Evolutionary conservation across 2,888 invertebrate genomes (phyloP), one percentile per base, ranked within the genome.

Genomic region (Dendrolimus houi): DNA sequence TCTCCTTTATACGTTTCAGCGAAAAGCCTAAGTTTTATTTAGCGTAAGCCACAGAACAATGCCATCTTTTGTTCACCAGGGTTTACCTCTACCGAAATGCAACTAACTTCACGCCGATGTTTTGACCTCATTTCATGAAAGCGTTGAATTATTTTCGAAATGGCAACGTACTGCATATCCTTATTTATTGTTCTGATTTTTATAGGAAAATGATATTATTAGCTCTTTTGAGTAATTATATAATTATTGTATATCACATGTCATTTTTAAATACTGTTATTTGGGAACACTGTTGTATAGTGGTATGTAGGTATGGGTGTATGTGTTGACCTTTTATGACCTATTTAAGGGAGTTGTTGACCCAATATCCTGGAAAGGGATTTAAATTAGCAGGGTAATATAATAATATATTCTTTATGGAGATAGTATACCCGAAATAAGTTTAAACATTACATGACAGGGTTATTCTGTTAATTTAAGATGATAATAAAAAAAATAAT

Each of bases 141-240:
- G 77, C 75, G 72, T 78, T 81, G 81, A 83, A 87, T 86, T 85
- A 87, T 87, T 86, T 87, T 85, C 77, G 85, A 85, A 83, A 83
- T 81, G 83, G 79, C 83, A 83, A 78, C 79, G 85, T 75, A 77
- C 78, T 74, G 76, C 70, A 72, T 62, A 59, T 69, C 62, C 67
- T 70, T 71, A 29, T 68, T 72, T 71, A 63, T 68, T 64, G 65
- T 29, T 29, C 29, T 29, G 29, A 1, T 29, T 29, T 14, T 29
- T 3, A 29, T 29, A 29, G 2, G 29, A 29, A 29, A 29, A 29
- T 3, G 29, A 29, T 29, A 29, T 29, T 3, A 29, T 29, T 29
- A 2, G 29, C 29, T 29, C 29, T 29, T 29, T 29, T 29, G 1
- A 29, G 2, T 29, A 29, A 29, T 29, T 29, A 29, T 29, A 29